Evolutionary conservation across 2,888 invertebrate species (phyloP).

Genomic region (Malacosoma neustria): DNA sequence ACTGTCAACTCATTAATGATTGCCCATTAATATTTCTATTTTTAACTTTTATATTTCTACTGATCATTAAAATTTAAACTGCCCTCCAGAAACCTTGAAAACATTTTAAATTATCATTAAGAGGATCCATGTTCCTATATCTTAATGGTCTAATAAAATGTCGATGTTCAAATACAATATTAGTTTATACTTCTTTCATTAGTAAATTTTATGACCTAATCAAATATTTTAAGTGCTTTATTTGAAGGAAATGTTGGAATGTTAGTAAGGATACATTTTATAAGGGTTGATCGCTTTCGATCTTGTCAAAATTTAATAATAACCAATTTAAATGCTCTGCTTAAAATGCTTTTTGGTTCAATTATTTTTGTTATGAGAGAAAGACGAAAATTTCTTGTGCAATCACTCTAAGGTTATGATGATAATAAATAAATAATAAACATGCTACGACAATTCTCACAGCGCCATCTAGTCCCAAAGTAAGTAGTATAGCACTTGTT

Average conservation of each 20-base stretch:
- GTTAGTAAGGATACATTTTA: too few species aligned
- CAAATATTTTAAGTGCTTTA: constrained; percentile 18
- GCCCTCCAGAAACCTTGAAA: constrained; percentile 1
- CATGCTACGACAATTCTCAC: too few species aligned
- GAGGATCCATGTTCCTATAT: constrained; percentile 3
- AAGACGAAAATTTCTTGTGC: too few species aligned
- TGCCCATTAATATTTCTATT: neutral
- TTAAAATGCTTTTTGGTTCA: too few species aligned
- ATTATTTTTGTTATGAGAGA: too few species aligned
- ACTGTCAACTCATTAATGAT: neutral
- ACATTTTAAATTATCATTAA: constrained; percentile 6
- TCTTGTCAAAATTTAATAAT: too few species aligned
- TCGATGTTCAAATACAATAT: constrained; percentile 15
- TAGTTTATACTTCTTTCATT: constrained; percentile 27
- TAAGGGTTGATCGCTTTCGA: too few species aligned
- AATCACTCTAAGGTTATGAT: too few species aligned
- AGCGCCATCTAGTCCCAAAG: too few species aligned
- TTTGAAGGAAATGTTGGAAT: constrained; percentile 6
- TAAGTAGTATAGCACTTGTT: too few species aligned
- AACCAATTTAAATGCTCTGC: too few species aligned
- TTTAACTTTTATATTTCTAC: neutral
- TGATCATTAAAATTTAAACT: neutral
- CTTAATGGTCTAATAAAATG: constrained; percentile 31
- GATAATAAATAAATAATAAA: too few species aligned
- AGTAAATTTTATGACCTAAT: constrained; percentile 25